Percentiles rank a stretch among this genome's conserved stretches.
Evolutionary conservation across 2,888 invertebrate genomes (phyloP).

Genomic region (Pandemis cinnamomeana): DNA sequence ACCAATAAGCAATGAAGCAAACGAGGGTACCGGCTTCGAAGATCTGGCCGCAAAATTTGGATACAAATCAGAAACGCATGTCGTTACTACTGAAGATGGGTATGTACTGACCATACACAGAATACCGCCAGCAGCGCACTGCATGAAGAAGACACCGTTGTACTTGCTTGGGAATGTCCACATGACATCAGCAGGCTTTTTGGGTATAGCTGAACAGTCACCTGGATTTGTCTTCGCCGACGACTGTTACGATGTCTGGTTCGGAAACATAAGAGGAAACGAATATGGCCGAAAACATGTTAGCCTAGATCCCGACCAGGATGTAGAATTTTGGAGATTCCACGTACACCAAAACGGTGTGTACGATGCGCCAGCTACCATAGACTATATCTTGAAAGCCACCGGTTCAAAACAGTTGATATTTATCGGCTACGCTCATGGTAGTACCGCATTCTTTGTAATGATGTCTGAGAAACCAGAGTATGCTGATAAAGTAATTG

Average conservation of each 20-base stretch:
- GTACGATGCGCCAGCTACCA: conserved; percentile 89
- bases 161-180: conserved; percentile 24
- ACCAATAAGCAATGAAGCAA: not conserved
- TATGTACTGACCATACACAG: conserved; percentile 36
- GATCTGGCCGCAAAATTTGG: conserved; percentile 36
- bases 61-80: conserved; percentile 27
- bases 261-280: conserved; percentile 49
- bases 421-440: conserved; percentile 90
- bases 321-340: conserved; percentile 84
- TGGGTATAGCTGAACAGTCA: conserved; percentile 41
- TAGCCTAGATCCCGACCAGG: conserved; percentile 60
- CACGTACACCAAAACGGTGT: conserved; percentile 91
- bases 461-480: conserved; percentile 87
- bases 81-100: conserved; percentile 35
- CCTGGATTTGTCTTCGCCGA: conserved; percentile 55
- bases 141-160: conserved; percentile 15
- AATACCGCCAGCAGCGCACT: not conserved
- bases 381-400: conserved; percentile 63
- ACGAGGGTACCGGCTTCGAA: conserved; percentile 44
- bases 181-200: conserved; percentile 14
- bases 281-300: conserved; percentile 80
- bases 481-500: conserved; percentile 86
- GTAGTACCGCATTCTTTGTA: conserved; percentile 86
- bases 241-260: conserved; percentile 51
- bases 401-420: conserved; percentile 60